These are phyloP conservation scores for Trachops cirrhosus DNA, from an alignment of 2,797 vertebrate species.

Conservation along the genomic window DNA sequence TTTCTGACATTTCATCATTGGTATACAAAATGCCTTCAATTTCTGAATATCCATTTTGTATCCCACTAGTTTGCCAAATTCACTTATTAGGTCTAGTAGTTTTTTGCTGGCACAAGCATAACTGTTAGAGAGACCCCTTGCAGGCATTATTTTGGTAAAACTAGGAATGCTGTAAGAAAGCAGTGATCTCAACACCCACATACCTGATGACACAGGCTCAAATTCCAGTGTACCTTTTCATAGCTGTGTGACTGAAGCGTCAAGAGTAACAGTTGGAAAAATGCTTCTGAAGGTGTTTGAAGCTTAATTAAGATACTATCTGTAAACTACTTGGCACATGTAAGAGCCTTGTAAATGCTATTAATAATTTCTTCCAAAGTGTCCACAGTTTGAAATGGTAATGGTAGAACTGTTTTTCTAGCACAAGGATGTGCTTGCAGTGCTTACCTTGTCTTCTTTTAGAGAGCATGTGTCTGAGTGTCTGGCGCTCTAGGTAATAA, in stretches of 20 bases:
- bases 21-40: too few species aligned
- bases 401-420: not conserved
- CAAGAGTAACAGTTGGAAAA: not conserved
- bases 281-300: not conserved
- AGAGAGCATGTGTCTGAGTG: not conserved
- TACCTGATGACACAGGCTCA: not conserved
- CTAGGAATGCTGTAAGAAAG: not conserved
- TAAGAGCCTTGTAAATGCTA: not conserved
- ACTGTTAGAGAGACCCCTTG: not conserved
- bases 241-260: not conserved
- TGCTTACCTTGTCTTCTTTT: not conserved
- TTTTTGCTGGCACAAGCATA: not conserved
- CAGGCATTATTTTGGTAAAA: not conserved
- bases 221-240: not conserved
- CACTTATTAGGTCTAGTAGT: too few species aligned
- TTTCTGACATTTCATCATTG: too few species aligned
- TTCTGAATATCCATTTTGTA: too few species aligned
- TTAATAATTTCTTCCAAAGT: not conserved
- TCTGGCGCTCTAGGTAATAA: not conserved
- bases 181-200: not conserved
- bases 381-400: not conserved
- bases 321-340: not conserved
- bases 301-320: not conserved
- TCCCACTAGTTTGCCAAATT: too few species aligned
- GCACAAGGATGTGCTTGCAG: not conserved